Base-by-base conservation (phyloP, 64 coral and sea anemone genomes). In the Stichodactyla mertensii region DNA sequence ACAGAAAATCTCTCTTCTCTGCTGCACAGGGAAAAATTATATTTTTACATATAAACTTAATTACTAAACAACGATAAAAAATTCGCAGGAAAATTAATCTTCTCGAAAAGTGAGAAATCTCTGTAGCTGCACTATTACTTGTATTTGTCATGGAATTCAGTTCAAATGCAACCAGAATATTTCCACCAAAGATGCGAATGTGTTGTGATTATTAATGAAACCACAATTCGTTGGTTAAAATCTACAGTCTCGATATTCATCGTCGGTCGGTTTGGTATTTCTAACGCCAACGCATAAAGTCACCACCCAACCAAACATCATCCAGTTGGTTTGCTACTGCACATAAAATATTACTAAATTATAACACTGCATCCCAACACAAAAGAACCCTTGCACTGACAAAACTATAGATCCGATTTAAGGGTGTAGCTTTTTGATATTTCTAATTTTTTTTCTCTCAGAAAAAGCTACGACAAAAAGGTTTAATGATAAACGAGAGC, bases 201-300 rank as follows among this genome's bases (percentile, higher is more conserved):
- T 9, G 13, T 22, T 20, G 62, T 6, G 18, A n/a, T 22, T 6
- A 66, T 12, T 31, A 74, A 13, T 69, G 18, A 22, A 20, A 58
- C 56, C 56, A 58, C 19, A 70, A 20, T 70, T 70, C 19, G 19
- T 70, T 22, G 66, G 66, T 22, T 20, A 23, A 22, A 70, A 74
- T 31, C 16, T 74, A n/a, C 23, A 19, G 69, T 4, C 6, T 13
- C 27, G 69, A 74, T 74, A 74, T 74, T 74, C 69, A 31, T 31
- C 69, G 69, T 74, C 24, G 62, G 22, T 66, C 59, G 62, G 62
- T 74, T 74, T n/a, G 69, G 7, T 74, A 74, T 74, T 74, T 23
- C 26, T 74, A 74, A 74, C 69, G 69, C 69, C 69, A 74, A 74
- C 69, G 69, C 69, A 74, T 20, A 66, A 74, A 74, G 69, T 74